Evolutionary conservation across 1,140 invertebrate genomes (phyloP).

Genomic region (Alviniconcha marisindica): DNA sequence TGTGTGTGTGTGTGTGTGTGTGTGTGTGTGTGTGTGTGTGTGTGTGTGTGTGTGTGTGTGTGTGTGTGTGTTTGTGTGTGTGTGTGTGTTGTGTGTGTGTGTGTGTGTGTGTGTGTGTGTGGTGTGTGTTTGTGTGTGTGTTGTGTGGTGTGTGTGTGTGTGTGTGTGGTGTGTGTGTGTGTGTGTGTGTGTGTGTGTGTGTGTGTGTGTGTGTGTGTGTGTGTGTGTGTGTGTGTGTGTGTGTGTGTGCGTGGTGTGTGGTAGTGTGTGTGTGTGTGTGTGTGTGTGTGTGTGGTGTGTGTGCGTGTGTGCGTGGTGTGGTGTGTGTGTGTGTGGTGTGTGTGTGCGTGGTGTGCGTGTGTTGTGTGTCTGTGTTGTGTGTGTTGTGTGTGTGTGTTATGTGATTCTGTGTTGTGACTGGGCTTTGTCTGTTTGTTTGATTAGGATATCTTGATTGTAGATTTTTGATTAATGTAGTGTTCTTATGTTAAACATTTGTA

Average conservation of each 20-base stretch:
- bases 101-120: constrained; percentile 22
- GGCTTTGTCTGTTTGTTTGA: too few species aligned
- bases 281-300: too few species aligned
- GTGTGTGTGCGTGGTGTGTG: neutral
- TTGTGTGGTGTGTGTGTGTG: neutral
- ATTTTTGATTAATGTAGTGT: too few species aligned
- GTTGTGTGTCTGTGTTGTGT: too few species aligned
- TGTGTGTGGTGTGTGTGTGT: neutral
- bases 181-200: neutral
- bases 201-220: constrained; percentile 26
- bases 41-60: neutral
- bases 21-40: neutral
- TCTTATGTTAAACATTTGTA: too few species aligned
- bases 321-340: too few species aligned
- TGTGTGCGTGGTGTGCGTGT: too few species aligned
- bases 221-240: neutral
- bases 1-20: neutral
- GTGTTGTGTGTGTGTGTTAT: too few species aligned
- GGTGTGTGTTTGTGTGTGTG: neutral
- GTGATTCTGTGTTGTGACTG: too few species aligned
- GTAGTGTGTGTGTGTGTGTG: too few species aligned
- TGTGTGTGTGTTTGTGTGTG: neutral
- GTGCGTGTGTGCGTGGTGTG: too few species aligned
- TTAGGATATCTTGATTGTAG: too few species aligned
- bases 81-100: neutral